These are phyloP conservation scores for Rafetus swinhoei DNA, from an alignment of 2,113 vertebrate species.

Conservation along the genomic window DNA sequence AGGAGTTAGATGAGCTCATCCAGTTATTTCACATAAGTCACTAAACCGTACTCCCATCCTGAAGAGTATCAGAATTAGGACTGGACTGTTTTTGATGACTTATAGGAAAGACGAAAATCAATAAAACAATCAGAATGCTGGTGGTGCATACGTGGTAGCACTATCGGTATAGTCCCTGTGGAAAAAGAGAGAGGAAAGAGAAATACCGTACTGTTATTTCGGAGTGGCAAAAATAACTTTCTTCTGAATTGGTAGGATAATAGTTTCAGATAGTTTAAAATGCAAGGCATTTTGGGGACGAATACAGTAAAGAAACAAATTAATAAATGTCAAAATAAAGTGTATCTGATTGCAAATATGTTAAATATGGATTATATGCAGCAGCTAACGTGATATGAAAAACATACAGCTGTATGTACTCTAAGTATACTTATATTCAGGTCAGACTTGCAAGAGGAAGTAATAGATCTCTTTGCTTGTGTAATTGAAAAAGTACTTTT, in stretches of 20 bases:
- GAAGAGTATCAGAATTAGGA: background rate
- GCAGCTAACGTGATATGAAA: background rate
- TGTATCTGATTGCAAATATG: background rate
- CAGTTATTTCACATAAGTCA: background rate
- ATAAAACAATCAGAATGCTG: background rate
- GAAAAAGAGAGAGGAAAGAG: background rate
- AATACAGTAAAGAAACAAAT: background rate
- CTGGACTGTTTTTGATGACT: background rate
- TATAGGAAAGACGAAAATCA: background rate
- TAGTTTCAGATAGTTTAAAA: conserved; percentile 10
- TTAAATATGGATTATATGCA: background rate
- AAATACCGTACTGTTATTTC: background rate
- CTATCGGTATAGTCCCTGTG: background rate
- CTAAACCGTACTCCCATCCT: background rate
- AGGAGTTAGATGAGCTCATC: background rate
- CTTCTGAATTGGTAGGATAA: background rate
- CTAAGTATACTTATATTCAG: background rate
- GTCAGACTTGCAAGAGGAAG: background rate
- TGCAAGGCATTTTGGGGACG: background rate
- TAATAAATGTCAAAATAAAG: background rate
- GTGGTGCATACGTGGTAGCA: background rate
- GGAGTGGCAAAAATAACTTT: conserved; percentile 4
- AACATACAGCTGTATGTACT: background rate
- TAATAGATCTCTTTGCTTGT: background rate
- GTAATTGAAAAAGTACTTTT: background rate